Evolutionary conservation across 1,140 invertebrate genomes (phyloP), one percentile per base, ranked within the genome.

Genomic region (Epicauta chinensis): DNA sequence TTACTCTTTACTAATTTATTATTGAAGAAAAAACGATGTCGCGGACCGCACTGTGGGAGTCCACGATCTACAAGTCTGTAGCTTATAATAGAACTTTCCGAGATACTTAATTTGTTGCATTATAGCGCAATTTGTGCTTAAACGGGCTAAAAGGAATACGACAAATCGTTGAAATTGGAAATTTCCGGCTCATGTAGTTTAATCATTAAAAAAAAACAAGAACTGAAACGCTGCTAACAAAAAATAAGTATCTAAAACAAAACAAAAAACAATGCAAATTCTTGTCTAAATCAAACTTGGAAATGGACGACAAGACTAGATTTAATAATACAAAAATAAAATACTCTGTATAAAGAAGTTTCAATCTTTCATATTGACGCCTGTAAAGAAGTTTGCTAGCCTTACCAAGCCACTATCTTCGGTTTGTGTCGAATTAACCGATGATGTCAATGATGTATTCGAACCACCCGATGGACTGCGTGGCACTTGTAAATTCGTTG

Each of bases 401-500:
- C 69, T 71, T 70, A 71, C 69, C 69, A 74, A 60, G 52, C 66
- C 66, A 59, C 65, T 68, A 39, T 77, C 75, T 61, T 79, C 76
- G 17, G 71, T 73, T 44, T 71, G 59, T 13, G 68, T 70, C 16
- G 71, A 69, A 53, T 64, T 67, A 11, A 53, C 62, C 4, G 68
- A 70, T 11, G 32, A 34, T 34, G 58, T 51, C 39, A 66, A 36
- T 6, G 66, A 68, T 13, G 67, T 63, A 48, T 68, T 70, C 12
- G 66, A 68, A 16, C 69, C 66, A n/a, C 66, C 67, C 41, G 82
- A 84, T 11, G 86, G 81, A 65, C 83, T 86, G 65, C 86, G 75
- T 38, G 82, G 82, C 51, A 83, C 77, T 57, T 77, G 78, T 43
- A 81, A 71, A 31, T 78, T 78, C 16, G 77, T 76, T 44, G 76